Conservation (phyloP, 35 echinoderm and acorn worm genomes). For the Patiria miniata region DNA sequence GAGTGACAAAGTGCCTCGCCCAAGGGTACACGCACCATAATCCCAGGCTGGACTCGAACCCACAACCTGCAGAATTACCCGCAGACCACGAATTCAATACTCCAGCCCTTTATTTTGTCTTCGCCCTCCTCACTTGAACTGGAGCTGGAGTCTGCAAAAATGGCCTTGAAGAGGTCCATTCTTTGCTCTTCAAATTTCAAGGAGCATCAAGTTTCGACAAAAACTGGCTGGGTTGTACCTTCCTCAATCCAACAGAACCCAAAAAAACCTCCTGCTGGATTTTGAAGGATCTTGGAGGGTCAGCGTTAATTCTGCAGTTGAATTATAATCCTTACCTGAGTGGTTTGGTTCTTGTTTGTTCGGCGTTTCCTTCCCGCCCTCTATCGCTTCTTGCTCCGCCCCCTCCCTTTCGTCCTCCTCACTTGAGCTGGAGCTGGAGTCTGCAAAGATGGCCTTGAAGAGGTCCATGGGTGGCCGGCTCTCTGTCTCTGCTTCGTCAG, state of each 20-base stretch:
- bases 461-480: slow-evolving; percentile 54
- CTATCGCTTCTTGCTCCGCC: not conserved
- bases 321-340: not conserved
- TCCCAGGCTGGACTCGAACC: too few species aligned
- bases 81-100: too few species aligned
- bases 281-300: not conserved
- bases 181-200: too few species aligned
- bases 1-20: too few species aligned
- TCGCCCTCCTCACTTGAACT: too few species aligned
- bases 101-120: too few species aligned
- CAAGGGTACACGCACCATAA: too few species aligned
- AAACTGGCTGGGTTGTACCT: not conserved
- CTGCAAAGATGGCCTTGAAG: slow-evolving; percentile 63
- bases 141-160: too few species aligned
- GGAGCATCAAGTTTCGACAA: too few species aligned
- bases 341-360: not conserved
- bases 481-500: slow-evolving; percentile 34
- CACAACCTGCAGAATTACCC: too few species aligned
- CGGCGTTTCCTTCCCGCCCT: not conserved
- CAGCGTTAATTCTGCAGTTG: not conserved
- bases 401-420: slow-evolving; percentile 39
- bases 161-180: too few species aligned
- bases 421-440: slow-evolving; percentile 1
- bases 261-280: not conserved
- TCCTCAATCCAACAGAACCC: not conserved